These are phyloP conservation scores for Drosophila kanapiae DNA, from an alignment of 1,140 invertebrate species.

Conservation along the genomic window DNA sequence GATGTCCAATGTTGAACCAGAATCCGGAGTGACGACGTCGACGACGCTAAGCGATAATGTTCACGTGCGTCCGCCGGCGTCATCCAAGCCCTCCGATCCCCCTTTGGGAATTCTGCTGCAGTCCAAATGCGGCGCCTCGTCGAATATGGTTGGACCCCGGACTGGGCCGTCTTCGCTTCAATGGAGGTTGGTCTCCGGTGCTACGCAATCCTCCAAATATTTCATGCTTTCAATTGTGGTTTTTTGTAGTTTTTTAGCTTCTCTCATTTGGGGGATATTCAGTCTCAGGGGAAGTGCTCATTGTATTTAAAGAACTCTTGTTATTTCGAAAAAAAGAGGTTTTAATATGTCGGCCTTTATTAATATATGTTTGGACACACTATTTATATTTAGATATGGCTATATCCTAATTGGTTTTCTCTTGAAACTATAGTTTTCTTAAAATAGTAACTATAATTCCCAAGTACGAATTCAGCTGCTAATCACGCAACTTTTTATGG, in stretches of 20 bases:
- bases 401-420: neutral
- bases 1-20: slow-evolving; percentile 16
- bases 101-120: slow-evolving; percentile 4
- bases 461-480: neutral
- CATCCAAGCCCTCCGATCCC: slow-evolving; percentile 25
- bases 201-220: slow-evolving; percentile 76
- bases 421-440: neutral
- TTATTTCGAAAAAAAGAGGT: neutral
- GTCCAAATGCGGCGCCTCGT: slow-evolving; percentile 30
- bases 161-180: slow-evolving; percentile 16
- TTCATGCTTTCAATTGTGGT: slow-evolving; percentile 53
- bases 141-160: slow-evolving; percentile 21
- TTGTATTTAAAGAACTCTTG: neutral
- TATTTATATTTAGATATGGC: too few species aligned
- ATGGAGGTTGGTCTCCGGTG: slow-evolving; percentile 18
- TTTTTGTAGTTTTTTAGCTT: slow-evolving; percentile 6
- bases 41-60: slow-evolving; percentile 42
- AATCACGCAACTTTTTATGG: too few species aligned
- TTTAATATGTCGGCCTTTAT: neutral
- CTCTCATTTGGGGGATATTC: neutral
- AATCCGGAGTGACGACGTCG: slow-evolving; percentile 9
- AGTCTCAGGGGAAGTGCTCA: neutral
- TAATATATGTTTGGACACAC: too few species aligned
- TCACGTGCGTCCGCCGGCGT: slow-evolving; percentile 70
- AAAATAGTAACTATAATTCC: neutral